Base-by-base conservation (phyloP, 2,113 vertebrate genomes). In the Orientallactaga bullata region DNA sequence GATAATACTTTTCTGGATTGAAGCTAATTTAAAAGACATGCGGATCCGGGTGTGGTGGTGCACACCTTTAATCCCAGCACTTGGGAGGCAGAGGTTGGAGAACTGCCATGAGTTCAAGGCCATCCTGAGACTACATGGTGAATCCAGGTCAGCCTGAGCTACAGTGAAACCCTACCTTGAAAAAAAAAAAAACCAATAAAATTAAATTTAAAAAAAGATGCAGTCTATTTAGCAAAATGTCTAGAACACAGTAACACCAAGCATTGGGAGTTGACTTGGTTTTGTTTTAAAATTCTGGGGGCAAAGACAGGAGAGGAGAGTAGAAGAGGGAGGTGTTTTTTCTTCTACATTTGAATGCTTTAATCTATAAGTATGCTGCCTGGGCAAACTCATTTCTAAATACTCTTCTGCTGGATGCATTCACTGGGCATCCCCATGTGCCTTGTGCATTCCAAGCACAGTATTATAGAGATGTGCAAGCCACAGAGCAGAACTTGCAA, bases 281-380 rank as follows among this genome's bases (percentile, higher is more conserved):
- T 88, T 74, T 83, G 60, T 73, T 95, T 94, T 95, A 55, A 71
- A 86, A 76, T 94, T 37, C 68, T 35, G 76, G 51, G 24, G 65
- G n/a, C 58, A 51, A 83, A 74, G 58, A 78, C 12, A 42, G 80
- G 42, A 88, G 91, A 77, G 23, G 42, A 68, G 11, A 80, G 66
- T n/a, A 35, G 58, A 63, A 2, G 61, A 73, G 74, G 20, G 68
- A 37, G 42, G 30, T 63, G n/a, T 76, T 61, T 61, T 8, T 24
- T 28, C 68, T 23, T 68, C 42, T 35, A 51, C 65, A 42, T 79
- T 69, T 88, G 80, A 74, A 66, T 37, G 74, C 55, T 42, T 78
- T 71, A 32, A 78, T 21, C 32, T 63, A 8, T 21, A 24, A 71
- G 32, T n/a, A 28, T 65, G 39, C 42, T 66, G 47, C 32, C 47